These are phyloP conservation scores for Dipodomys stephensi DNA, from an alignment of 2,113 vertebrate genomes.

Conservation along the genomic window DNA sequence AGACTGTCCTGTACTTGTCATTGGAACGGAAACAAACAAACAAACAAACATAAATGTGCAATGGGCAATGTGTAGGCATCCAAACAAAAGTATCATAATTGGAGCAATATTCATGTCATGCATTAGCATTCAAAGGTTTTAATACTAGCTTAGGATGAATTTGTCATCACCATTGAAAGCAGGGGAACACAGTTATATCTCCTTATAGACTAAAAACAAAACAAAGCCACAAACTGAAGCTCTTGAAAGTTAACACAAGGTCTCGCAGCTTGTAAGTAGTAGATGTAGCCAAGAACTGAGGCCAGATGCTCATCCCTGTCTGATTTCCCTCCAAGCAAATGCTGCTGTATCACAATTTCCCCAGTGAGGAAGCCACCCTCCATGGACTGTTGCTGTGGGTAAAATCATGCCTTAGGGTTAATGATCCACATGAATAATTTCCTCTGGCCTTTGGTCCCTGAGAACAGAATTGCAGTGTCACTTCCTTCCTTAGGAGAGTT, in stretches of 20 bases:
- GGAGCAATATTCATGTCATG: neutral
- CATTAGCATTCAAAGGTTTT: neutral
- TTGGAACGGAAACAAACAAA: neutral
- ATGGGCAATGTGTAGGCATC: neutral
- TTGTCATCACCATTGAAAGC: neutral
- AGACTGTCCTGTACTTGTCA: neutral
- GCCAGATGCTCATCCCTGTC: neutral
- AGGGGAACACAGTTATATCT: neutral
- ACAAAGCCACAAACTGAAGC: neutral
- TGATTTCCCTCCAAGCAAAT: neutral
- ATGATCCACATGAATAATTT: conserved; percentile 38
- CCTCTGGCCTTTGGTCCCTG: neutral
- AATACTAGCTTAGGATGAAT: accelerated
- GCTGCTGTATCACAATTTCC: neutral
- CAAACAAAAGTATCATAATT: neutral
- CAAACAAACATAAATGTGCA: neutral
- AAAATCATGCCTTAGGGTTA: neutral
- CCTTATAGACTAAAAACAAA: neutral
- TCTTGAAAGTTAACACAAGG: neutral
- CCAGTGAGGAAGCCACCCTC: neutral
- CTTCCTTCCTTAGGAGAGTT: conserved; percentile 67
- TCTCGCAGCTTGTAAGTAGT: neutral
- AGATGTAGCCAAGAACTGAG: neutral
- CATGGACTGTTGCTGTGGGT: accelerated
- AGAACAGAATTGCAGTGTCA: neutral